phyloP scores from a whole-genome alignment of 1,140 invertebrate genomes.

The Neodiprion fabricii region DNA sequence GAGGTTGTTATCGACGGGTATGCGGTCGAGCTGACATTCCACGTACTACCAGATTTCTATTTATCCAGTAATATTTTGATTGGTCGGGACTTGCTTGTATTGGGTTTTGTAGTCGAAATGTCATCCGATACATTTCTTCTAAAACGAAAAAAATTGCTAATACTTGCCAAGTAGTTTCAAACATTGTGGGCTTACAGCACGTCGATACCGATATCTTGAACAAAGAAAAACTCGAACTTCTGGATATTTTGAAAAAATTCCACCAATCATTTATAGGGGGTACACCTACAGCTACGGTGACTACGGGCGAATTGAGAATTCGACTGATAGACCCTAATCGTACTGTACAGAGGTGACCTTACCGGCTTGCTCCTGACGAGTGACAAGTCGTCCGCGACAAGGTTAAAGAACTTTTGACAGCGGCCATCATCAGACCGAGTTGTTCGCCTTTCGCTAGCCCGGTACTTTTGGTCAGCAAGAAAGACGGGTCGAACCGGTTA shows the following conservation, averaged over 20 bases:
- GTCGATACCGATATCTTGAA: slow-evolving; percentile 10
- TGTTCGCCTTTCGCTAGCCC: slow-evolving; percentile 43
- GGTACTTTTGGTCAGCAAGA: slow-evolving; percentile 51
- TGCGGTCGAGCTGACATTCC: slow-evolving; percentile 13
- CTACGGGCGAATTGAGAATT: slow-evolving; percentile 24
- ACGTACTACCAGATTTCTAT: slow-evolving; percentile 12
- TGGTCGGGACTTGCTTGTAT: slow-evolving; percentile 24
- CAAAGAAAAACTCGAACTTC: neutral
- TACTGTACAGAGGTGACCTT: slow-evolving; percentile 26
- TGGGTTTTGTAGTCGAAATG: slow-evolving; percentile 20
- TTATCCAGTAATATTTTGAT: slow-evolving; percentile 13
- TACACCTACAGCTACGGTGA: slow-evolving; percentile 9
- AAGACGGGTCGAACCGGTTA: slow-evolving; percentile 48
- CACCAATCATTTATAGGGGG: slow-evolving; percentile 8
- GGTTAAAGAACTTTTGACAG: slow-evolving; percentile 11
- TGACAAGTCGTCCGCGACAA: slow-evolving; percentile 20
- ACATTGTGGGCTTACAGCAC: neutral
- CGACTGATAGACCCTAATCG: slow-evolving; percentile 17
- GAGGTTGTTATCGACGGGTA: slow-evolving; percentile 9
- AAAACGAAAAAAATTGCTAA: neutral
- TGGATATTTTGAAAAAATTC: slow-evolving; percentile 7
- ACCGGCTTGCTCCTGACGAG: slow-evolving; percentile 21
- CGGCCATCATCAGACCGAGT: slow-evolving; percentile 32
- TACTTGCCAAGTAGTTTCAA: neutral
- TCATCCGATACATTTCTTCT: slow-evolving; percentile 16